A percentile compares a stretch with the other conserved stretches of the same genome.
Conservation (phyloP, 2,113 vertebrate species). For the Cheilinus undulatus region DNA sequence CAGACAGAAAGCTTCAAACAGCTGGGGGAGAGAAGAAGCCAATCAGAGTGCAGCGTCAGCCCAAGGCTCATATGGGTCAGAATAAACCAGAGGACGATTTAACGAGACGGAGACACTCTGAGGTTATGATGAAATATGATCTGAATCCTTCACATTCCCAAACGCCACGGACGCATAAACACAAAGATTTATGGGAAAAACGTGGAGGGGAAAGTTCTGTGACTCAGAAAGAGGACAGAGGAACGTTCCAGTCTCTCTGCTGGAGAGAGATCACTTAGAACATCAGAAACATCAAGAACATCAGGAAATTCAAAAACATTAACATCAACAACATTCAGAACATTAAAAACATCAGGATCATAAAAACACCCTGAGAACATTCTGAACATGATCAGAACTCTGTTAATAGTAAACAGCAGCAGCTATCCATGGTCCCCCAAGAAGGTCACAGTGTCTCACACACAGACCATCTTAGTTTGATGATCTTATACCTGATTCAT, state of each 20-base stretch:
- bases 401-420: too few species aligned
- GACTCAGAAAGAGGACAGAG: background rate
- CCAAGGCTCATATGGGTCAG: background rate
- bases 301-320: too few species aligned
- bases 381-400: too few species aligned
- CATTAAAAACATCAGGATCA: too few species aligned
- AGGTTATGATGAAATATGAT: constrained; percentile 51
- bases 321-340: too few species aligned
- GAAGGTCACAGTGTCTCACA: too few species aligned
- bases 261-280: too few species aligned
- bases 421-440: too few species aligned
- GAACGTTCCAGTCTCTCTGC: constrained; percentile 3
- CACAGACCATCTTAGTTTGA: too few species aligned
- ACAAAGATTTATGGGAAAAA: constrained; percentile 49
- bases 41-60: background rate
- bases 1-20: background rate
- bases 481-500: too few species aligned
- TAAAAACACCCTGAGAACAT: too few species aligned
- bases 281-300: too few species aligned
- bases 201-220: constrained; percentile 7
- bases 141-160: constrained; percentile 57
- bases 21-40: background rate
- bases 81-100: background rate
- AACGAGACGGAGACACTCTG: background rate
- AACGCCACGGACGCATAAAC: constrained; percentile 40